Percentiles rank a stretch among this genome's conserved stretches.
phyloP scores from a whole-genome alignment of 2,888 invertebrate species.

The Sminthurinus aureus region DNA sequence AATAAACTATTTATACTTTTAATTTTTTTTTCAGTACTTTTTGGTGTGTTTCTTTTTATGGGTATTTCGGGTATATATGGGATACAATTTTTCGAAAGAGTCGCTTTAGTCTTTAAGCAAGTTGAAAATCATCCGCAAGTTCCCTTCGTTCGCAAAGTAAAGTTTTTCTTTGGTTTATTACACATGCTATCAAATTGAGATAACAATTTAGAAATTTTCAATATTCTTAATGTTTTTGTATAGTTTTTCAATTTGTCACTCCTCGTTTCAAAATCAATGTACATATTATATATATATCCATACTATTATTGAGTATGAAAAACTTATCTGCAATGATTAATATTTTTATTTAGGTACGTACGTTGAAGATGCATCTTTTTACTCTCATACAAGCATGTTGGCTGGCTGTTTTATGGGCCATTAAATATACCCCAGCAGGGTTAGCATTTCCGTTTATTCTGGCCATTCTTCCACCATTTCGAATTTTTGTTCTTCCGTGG shows the following conservation, averaged over 20 bases:
- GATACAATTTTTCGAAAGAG: conserved; percentile 91
- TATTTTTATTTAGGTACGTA: conserved; percentile 77
- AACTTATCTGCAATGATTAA: neutral
- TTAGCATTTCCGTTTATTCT: conserved; percentile 94
- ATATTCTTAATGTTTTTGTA: too few relatives aligned
- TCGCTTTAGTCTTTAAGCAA: conserved; percentile 89
- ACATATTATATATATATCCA: neutral
- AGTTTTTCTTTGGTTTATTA: too few relatives aligned
- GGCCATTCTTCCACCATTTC: conserved; percentile 87
- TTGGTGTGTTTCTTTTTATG: conserved; percentile 92
- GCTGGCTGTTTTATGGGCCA: conserved; percentile 80
- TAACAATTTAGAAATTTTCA: too few relatives aligned
- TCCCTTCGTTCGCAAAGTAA: conserved; percentile 76
- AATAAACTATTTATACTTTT: too few relatives aligned
- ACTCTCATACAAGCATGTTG: conserved; percentile 85
- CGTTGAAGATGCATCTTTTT: conserved; percentile 90
- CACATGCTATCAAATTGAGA: too few relatives aligned
- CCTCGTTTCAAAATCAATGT: neutral
- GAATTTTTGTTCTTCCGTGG: conserved; percentile 73
- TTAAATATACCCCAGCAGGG: conserved; percentile 89
- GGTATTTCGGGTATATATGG: conserved; percentile 93
- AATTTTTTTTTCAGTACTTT: conserved; percentile 96
- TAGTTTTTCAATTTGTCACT: too few relatives aligned
- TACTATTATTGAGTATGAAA: conserved; percentile 60
- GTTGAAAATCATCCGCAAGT: conserved; percentile 91